phyloP scores from a whole-genome alignment of 2,888 invertebrate species.

The Leucophora obtusa region DNA sequence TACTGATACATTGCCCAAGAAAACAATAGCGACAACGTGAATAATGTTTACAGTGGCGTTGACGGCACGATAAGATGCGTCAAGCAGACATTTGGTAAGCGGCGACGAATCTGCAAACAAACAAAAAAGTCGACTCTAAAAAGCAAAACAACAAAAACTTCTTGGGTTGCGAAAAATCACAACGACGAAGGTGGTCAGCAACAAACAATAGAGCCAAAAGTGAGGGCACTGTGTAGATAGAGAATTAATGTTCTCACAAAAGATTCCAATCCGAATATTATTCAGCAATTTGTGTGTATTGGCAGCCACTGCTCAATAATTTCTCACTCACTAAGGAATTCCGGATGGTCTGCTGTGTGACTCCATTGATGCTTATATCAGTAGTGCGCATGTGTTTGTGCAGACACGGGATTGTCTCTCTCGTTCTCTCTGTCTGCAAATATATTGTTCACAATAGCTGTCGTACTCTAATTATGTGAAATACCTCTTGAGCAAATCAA shows the following conservation, averaged over 20 bases:
- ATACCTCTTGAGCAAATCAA: constrained; percentile 34
- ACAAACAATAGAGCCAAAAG: constrained; percentile 6
- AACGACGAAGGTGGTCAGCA: constrained; percentile 56
- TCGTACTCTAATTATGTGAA: constrained; percentile 39
- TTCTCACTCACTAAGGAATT: neutral
- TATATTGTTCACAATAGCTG: constrained; percentile 36
- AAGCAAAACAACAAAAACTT: constrained; percentile 29
- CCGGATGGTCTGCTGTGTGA: neutral
- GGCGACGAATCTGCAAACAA: constrained; percentile 54
- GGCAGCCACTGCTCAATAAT: neutral
- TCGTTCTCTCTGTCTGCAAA: neutral
- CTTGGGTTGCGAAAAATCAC: constrained; percentile 42
- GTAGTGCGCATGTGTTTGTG: constrained; percentile 41
- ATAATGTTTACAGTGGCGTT: constrained; percentile 65
- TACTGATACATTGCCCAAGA: constrained; percentile 65
- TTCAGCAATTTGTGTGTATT: constrained; percentile 20
- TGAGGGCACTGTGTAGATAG: neutral
- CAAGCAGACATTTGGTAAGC: constrained; percentile 62
- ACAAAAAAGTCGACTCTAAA: constrained; percentile 53
- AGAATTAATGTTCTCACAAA: constrained; percentile 29
- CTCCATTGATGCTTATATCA: neutral
- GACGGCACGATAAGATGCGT: constrained; percentile 65
- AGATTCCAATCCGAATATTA: constrained; percentile 15
- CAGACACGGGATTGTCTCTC: constrained; percentile 13
- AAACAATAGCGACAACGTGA: constrained; percentile 65